These are phyloP conservation scores for Chironomus tentans DNA, from an alignment of 2,888 invertebrate species.

Conservation along the genomic window DNA sequence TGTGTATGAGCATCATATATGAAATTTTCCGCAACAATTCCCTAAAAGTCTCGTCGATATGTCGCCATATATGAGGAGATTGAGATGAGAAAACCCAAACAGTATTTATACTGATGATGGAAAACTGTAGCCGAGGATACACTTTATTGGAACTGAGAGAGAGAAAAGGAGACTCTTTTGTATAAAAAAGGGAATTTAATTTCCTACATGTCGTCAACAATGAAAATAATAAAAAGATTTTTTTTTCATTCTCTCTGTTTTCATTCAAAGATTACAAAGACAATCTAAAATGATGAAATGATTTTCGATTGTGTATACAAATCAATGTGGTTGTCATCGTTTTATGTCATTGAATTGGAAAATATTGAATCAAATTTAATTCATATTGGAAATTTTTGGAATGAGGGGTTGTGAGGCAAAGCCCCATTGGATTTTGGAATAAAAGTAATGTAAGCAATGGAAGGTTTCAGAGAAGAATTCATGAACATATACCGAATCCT, in stretches of 20 bases:
- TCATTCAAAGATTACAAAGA: neutral
- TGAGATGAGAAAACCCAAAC: neutral
- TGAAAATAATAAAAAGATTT: neutral
- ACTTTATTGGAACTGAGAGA: neutral
- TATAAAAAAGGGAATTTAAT: conserved; percentile 17
- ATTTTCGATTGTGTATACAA: too few relatives aligned
- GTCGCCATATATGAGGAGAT: conserved; percentile 6
- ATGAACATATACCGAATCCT: too few relatives aligned
- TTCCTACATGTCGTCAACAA: conserved; percentile 25
- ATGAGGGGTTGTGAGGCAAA: too few relatives aligned
- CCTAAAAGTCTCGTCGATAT: conserved; percentile 25
- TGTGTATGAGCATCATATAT: neutral
- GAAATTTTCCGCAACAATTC: conserved; percentile 12
- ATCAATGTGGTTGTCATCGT: too few relatives aligned
- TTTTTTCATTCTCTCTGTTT: neutral
- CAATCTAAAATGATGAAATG: neutral
- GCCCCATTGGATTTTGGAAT: too few relatives aligned
- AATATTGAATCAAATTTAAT: too few relatives aligned
- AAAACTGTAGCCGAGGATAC: too few relatives aligned
- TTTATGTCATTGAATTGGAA: too few relatives aligned
- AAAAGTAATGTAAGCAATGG: too few relatives aligned
- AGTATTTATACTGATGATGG: too few relatives aligned
- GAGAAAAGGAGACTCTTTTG: neutral
- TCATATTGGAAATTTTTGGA: too few relatives aligned
- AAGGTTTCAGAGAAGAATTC: too few relatives aligned